Conservation (phyloP, 1,140 invertebrate species). For the Gonioctena quinquepunctata region DNA sequence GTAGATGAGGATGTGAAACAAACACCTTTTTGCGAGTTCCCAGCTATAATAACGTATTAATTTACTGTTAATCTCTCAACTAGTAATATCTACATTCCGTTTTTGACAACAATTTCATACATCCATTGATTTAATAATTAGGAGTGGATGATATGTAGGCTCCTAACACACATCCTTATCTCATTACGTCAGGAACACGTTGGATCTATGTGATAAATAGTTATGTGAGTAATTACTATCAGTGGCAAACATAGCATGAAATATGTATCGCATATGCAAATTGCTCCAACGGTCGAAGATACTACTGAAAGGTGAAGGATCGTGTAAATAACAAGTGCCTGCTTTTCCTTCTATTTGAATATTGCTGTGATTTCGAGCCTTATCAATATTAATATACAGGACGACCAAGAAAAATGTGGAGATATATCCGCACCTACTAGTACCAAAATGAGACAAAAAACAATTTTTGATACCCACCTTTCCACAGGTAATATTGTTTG, state of each 20-base stretch:
- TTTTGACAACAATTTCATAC: not conserved
- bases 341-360: too few species aligned
- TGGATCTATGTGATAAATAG: conserved; percentile 16
- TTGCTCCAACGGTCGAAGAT: not conserved
- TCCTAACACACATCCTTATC: conserved; percentile 18
- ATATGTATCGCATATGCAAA: conserved; percentile 19
- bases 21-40: not conserved
- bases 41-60: not conserved
- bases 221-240: conserved; percentile 19
- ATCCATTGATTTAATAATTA: conserved; percentile 11
- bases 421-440: too few species aligned
- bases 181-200: conserved; percentile 19
- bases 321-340: too few species aligned
- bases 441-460: too few species aligned
- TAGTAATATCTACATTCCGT: not conserved
- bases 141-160: conserved; percentile 15
- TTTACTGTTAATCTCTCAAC: not conserved
- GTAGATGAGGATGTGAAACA: not conserved
- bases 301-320: conserved; percentile 6
- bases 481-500: too few species aligned
- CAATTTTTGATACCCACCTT: too few species aligned
- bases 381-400: too few species aligned
- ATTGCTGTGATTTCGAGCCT: too few species aligned
- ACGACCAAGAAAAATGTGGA: too few species aligned
- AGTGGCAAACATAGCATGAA: conserved; percentile 17